These are phyloP conservation scores for Cryptotermes secundus DNA, from an alignment of 1,140 invertebrate genomes.

Conservation along the genomic window DNA sequence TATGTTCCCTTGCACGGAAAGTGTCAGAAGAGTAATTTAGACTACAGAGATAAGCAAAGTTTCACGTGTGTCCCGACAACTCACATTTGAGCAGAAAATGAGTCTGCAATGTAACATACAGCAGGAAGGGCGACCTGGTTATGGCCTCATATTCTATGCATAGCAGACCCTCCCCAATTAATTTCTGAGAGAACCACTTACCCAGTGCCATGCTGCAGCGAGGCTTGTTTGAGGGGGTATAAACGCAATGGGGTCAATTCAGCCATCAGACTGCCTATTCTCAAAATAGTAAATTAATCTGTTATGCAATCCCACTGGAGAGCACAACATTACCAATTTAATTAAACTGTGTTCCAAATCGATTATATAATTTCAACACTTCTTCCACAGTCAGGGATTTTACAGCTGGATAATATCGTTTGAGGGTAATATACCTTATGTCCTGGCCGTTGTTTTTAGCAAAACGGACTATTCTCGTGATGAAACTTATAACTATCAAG, in stretches of 20 bases:
- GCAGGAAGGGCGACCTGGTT: background rate
- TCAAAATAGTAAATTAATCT: background rate
- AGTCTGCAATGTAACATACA: background rate
- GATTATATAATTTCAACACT: background rate
- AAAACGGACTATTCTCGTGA: too few species aligned
- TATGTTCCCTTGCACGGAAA: too few species aligned
- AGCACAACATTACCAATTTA: background rate
- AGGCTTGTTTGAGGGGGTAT: background rate
- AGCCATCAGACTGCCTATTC: background rate
- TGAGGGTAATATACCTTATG: too few species aligned
- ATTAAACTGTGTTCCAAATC: background rate
- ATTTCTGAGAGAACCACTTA: slow-evolving; percentile 6
- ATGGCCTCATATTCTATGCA: background rate
- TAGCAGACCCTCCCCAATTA: background rate
- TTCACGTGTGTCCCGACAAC: background rate
- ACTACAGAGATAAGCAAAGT: too few species aligned
- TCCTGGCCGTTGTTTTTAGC: too few species aligned
- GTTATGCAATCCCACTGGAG: background rate
- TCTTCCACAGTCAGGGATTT: too few species aligned
- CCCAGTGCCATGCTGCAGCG: background rate
- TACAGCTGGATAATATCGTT: too few species aligned
- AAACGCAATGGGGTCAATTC: background rate
- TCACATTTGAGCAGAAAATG: background rate
- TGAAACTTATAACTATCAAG: too few species aligned
- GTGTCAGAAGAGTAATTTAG: too few species aligned